Evolutionary conservation across 1,140 invertebrate species (phyloP).

Genomic region (Aphaenogaster floridana): DNA sequence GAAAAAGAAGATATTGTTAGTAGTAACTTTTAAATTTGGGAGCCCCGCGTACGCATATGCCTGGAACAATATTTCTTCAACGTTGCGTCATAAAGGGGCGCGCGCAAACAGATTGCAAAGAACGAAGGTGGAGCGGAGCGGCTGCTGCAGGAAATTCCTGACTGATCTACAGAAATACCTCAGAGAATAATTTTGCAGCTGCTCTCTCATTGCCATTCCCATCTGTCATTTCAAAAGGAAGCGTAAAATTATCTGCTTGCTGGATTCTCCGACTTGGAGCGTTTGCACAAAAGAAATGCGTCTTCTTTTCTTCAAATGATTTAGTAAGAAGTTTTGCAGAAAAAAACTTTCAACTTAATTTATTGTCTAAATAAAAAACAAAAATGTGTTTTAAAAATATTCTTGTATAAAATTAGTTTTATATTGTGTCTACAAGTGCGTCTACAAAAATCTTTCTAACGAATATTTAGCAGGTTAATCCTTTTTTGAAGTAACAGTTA

Average conservation of each 20-base stretch:
- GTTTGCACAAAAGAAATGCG: conserved; percentile 36
- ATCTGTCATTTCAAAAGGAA: conserved; percentile 66
- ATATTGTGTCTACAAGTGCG: not conserved
- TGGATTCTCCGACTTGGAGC: conserved; percentile 36
- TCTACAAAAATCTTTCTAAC: not conserved
- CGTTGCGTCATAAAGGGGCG: conserved; percentile 65
- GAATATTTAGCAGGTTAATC: not conserved
- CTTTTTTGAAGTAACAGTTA: not conserved
- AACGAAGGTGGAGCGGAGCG: conserved; percentile 46
- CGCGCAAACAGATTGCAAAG: conserved; percentile 62
- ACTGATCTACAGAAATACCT: conserved; percentile 71
- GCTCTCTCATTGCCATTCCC: conserved; percentile 46
- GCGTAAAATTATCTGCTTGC: conserved; percentile 50
- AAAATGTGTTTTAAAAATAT: not conserved
- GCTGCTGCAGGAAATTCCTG: conserved; percentile 63
- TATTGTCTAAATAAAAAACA: not conserved
- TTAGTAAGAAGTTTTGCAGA: conserved; percentile 9
- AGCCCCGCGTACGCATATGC: conserved; percentile 36
- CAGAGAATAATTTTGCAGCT: conserved; percentile 74
- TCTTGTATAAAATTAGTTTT: conserved; percentile 9
- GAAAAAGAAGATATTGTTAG: conserved; percentile 44
- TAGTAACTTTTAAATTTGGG: conserved; percentile 48
- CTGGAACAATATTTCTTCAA: conserved; percentile 73
- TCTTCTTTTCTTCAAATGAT: conserved; percentile 8
- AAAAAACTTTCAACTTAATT: conserved; percentile 1